Conservation (phyloP, 2,113 vertebrate genomes). For the Arenaria interpres region DNA sequence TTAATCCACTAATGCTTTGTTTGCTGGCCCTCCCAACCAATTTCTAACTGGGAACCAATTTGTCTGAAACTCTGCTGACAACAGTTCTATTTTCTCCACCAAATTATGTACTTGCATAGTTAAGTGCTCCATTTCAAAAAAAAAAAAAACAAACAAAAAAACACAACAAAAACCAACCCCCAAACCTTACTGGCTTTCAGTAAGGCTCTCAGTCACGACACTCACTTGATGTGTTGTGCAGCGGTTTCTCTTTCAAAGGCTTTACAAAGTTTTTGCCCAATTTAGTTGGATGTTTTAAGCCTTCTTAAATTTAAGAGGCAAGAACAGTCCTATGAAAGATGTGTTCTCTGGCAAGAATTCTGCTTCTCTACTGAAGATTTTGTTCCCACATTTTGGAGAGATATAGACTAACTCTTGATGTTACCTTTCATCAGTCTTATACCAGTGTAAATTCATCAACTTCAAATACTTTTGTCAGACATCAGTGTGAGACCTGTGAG, state of each 20-base stretch:
- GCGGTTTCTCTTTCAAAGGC: neutral
- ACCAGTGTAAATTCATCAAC: neutral
- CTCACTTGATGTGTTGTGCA: neutral
- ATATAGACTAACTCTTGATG: neutral
- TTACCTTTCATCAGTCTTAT: neutral
- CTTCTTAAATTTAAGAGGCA: neutral
- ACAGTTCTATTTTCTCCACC: constrained; percentile 32
- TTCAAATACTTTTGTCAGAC: neutral
- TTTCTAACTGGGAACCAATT: constrained; percentile 51
- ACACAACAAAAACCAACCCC: neutral
- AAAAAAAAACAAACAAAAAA: neutral
- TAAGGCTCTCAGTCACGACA: neutral
- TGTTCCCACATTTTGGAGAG: neutral
- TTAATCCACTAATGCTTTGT: constrained; percentile 42
- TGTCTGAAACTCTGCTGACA: constrained; percentile 56
- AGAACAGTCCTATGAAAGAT: neutral
- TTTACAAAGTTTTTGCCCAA: neutral
- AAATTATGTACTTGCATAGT: constrained; percentile 14
- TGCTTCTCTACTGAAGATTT: neutral
- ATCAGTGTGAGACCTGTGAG: neutral
- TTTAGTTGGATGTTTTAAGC: neutral
- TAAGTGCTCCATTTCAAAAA: neutral
- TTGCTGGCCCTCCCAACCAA: constrained; percentile 34
- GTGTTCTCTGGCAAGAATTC: neutral
- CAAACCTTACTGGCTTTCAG: neutral